Evolutionary conservation across 2,113 vertebrate species (phyloP), one percentile per base, ranked within the genome.

Genomic region (Lasiurus borealis): DNA sequence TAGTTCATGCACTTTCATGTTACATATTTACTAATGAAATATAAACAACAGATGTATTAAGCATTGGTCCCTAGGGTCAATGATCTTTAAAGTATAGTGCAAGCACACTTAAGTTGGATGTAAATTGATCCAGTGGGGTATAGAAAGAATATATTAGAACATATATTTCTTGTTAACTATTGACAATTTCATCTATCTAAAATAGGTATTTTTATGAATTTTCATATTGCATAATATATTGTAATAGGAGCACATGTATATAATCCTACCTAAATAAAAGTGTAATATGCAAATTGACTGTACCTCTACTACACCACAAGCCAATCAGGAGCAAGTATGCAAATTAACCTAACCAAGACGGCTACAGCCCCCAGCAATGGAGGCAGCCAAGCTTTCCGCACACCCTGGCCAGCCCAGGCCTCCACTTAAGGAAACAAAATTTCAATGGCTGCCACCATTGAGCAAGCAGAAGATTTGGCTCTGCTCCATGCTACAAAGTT

Each of bases 1-100:
- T 25, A 78, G 36, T 90, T 90, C 46, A 66, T 46, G 69, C 6
- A 59, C n/a, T 91, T 93, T 69, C 29, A 83, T 25, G 52, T 95
- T 46, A 77, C n/a, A 88, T 87, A 92, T 59, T 90, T 15, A 54
- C 19, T 75, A 27, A 54, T 93, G 89, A 90, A 80, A 83, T 78
- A 69, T 83, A n/a, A 75, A 36, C 2, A 6, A 78, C 59, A 86
- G 81, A 78, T 54, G 48, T 18, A 69, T 83, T 92, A 73, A 75
- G 54, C 40, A 40, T 16, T 88, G 64, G 40, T 73, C 54, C 77
- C 4, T 62, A 52, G 29, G 2, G 29, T 88, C 46, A 59, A 16
- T 34, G 44, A 27, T 78, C 62, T 87, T 91, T 25, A 64, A 73
- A 88, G 83, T 19, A 66, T 7, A 6, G 18, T 34, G 13, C 15